A percentile compares a stretch with the other conserved stretches of the same genome.
Conservation (phyloP, 2,113 vertebrate species). For the Ceratotherium simum region DNA sequence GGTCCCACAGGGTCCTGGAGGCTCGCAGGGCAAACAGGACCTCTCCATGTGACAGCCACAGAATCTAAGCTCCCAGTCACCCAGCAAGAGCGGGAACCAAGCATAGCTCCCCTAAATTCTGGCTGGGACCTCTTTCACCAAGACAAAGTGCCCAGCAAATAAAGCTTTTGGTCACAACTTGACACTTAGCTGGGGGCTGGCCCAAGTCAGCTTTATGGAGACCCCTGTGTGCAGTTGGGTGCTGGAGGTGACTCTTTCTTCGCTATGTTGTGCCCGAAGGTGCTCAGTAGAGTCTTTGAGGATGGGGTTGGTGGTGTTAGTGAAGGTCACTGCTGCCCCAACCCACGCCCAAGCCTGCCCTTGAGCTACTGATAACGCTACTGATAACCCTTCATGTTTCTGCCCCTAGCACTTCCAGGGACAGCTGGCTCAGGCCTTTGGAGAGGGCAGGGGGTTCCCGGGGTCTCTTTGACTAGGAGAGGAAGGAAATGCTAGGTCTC, state of each 20-base stretch:
- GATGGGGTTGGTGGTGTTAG: neutral
- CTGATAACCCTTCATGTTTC: neutral
- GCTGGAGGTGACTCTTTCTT: neutral
- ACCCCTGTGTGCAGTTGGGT: neutral
- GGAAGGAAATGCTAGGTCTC: neutral
- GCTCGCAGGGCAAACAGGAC: fast-evolving
- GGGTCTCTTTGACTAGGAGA: neutral
- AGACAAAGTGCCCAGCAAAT: neutral
- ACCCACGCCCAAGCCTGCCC: neutral
- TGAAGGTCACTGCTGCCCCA: neutral
- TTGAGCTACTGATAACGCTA: neutral
- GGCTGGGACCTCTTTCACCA: neutral
- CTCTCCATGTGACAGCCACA: neutral
- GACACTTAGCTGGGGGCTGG: neutral
- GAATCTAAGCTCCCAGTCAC: neutral
- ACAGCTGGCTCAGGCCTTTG: neutral
- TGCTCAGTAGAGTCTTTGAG: neutral
- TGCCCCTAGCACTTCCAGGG: neutral
- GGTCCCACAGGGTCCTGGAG: neutral
- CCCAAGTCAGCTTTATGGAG: neutral
- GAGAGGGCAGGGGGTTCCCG: neutral
- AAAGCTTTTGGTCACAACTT: neutral
- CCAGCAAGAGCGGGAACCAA: neutral
- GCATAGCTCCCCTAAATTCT: neutral
- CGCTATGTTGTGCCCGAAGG: neutral